phyloP scores from a whole-genome alignment of 2,797 vertebrate genomes.

The Arnoldichthys spilopterus region DNA sequence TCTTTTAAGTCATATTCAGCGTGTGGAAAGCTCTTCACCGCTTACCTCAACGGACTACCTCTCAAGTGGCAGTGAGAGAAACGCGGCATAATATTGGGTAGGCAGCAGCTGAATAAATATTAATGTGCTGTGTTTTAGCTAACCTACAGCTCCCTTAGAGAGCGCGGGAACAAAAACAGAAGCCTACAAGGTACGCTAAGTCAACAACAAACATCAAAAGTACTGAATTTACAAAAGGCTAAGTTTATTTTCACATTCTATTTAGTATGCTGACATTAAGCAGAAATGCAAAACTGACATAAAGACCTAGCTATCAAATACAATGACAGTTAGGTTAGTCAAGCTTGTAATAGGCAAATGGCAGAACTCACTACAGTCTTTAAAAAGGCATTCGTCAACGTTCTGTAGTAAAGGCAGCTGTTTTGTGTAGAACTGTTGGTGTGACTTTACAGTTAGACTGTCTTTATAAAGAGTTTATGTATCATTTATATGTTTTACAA shows the following conservation, averaged over 20 bases:
- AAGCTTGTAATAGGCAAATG: neutral
- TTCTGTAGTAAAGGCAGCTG: neutral
- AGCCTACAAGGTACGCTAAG: slow-evolving; percentile 79
- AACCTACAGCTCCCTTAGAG: slow-evolving; percentile 39
- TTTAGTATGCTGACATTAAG: slow-evolving; percentile 15
- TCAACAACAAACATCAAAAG: slow-evolving; percentile 80
- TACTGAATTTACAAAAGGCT: slow-evolving; percentile 70
- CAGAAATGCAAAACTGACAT: neutral
- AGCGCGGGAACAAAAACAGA: slow-evolving; percentile 68
- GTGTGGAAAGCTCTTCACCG: slow-evolving; percentile 5
- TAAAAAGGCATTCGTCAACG: neutral
- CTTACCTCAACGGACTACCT: slow-evolving; percentile 34
- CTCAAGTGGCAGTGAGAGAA: slow-evolving; percentile 74
- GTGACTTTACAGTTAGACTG: no score
- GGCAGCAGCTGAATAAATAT: slow-evolving; percentile 77
- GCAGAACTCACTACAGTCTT: neutral
- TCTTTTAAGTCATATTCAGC: slow-evolving; percentile 24
- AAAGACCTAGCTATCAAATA: neutral
- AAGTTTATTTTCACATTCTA: neutral
- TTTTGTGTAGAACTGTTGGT: no score
- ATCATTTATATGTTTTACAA: no score
- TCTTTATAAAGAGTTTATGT: no score
- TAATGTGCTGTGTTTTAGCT: slow-evolving; percentile 75
- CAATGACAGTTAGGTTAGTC: neutral
- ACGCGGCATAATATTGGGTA: slow-evolving; percentile 66